Conservation (phyloP, 2,797 vertebrate species). For the Anisognathus igniventris region DNA sequence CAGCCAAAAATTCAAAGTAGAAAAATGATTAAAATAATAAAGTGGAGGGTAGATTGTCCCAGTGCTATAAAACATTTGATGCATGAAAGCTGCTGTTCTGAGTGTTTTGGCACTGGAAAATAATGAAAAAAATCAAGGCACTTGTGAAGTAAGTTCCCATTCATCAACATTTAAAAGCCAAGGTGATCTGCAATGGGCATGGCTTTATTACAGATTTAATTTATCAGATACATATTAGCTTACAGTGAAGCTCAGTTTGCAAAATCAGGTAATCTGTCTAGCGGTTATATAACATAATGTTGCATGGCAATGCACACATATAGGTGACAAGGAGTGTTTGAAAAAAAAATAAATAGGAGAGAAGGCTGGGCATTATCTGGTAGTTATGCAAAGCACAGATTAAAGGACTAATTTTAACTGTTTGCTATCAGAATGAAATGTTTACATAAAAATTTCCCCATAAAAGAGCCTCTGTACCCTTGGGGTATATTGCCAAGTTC, state of each 20-base stretch:
- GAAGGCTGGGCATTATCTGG: not conserved
- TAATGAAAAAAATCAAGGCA: not conserved
- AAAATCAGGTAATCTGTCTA: not conserved
- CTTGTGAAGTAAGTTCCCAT: not conserved
- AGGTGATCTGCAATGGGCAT: not conserved
- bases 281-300: not conserved
- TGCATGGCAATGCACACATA: not conserved
- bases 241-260: not conserved
- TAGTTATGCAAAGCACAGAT: not conserved
- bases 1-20: slow-evolving; percentile 2
- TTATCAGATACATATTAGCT: not conserved
- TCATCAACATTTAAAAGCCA: not conserved
- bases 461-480: not conserved
- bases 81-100: not conserved
- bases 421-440: not conserved
- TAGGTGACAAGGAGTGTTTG: not conserved
- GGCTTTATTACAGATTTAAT: not conserved
- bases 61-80: not conserved
- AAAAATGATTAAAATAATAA: slow-evolving; percentile 1
- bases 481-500: not conserved
- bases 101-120: not conserved
- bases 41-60: not conserved
- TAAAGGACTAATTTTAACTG: not conserved
- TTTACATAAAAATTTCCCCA: not conserved
- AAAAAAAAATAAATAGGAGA: not conserved